phyloP scores from a whole-genome alignment of 2,888 invertebrate genomes.

The Tipula lateralis region DNA sequence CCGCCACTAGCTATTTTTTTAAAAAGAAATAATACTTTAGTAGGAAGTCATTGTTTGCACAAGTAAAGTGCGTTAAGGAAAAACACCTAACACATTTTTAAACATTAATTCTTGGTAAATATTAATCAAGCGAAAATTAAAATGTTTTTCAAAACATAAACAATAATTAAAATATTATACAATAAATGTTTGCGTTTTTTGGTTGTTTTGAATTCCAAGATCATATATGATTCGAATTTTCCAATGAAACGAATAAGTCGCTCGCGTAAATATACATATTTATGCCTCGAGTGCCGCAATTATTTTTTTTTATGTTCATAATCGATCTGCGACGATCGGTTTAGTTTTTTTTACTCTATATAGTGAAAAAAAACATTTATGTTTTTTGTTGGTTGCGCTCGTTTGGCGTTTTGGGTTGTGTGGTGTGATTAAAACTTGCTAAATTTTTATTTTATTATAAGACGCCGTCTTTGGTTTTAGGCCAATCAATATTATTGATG shows the following conservation, averaged over 20 bases:
- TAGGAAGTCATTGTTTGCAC: neutral
- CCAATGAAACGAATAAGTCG: neutral
- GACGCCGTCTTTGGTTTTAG: slow-evolving; percentile 11
- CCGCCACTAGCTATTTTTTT: neutral
- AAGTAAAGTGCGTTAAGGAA: neutral
- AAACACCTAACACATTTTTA: too few relatives aligned
- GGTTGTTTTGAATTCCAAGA: neutral
- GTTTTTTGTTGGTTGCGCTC: neutral
- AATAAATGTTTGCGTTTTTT: neutral
- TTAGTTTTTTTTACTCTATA: neutral
- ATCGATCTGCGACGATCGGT: neutral
- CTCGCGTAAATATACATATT: neutral
- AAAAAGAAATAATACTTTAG: neutral
- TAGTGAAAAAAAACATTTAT: neutral
- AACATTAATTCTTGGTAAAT: neutral
- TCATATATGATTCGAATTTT: neutral
- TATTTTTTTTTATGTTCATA: neutral
- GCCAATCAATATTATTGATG: neutral
- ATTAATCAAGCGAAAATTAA: neutral
- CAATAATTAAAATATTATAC: neutral
- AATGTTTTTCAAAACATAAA: neutral
- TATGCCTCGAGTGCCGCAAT: slow-evolving; percentile 14
- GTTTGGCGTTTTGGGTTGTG: neutral
- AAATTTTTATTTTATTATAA: neutral
- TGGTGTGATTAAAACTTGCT: neutral